Percentiles rank a stretch among this genome's conserved stretches.
Evolutionary conservation across 1,140 invertebrate genomes (phyloP).

Genomic region (Drosophila kikkawai): DNA sequence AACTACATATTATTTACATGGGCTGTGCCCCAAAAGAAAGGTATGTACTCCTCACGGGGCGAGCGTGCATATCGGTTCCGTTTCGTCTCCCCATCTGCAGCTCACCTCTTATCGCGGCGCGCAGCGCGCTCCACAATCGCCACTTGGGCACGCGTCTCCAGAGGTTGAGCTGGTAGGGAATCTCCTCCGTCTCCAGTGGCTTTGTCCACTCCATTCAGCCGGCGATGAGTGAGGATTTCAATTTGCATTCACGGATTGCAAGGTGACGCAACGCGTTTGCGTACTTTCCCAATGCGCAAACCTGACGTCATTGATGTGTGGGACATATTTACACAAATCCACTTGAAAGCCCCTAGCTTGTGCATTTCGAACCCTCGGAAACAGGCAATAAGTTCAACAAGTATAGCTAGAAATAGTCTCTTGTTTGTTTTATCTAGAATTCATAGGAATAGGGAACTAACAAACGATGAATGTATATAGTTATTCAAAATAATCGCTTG

Average conservation of each 20-base stretch:
- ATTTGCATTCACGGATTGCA: conserved; percentile 7
- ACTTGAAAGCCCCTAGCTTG: conserved; percentile 8
- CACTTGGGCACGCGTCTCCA: conserved; percentile 62
- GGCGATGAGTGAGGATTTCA: not conserved
- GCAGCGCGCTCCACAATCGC: conserved; percentile 13
- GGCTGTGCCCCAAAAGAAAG: conserved; percentile 1
- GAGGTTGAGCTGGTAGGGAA: conserved; percentile 14
- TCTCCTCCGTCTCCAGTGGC: not conserved
- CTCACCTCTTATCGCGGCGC: conserved; percentile 3
- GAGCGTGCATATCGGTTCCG: conserved; percentile 9
- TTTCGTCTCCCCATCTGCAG: conserved; percentile 13
- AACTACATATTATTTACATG: conserved; percentile 30
- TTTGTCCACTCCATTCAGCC: conserved; percentile 1
- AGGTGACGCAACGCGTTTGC: conserved; percentile 31
- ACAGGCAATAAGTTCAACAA: conserved; percentile 16
- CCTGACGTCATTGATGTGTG: conserved; percentile 20
- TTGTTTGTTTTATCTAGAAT: not conserved
- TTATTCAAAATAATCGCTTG: not conserved
- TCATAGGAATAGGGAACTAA: not conserved
- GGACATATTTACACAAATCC: conserved; percentile 23
- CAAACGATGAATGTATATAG: not conserved
- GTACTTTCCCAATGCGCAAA: conserved; percentile 10
- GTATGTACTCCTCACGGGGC: not conserved
- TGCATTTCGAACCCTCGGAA: conserved; percentile 24
- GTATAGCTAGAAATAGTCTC: conserved; percentile 1